Evolutionary conservation across 2,113 vertebrate genomes (phyloP), one percentile per base, ranked within the genome.

Genomic region (Chauna torquata): DNA sequence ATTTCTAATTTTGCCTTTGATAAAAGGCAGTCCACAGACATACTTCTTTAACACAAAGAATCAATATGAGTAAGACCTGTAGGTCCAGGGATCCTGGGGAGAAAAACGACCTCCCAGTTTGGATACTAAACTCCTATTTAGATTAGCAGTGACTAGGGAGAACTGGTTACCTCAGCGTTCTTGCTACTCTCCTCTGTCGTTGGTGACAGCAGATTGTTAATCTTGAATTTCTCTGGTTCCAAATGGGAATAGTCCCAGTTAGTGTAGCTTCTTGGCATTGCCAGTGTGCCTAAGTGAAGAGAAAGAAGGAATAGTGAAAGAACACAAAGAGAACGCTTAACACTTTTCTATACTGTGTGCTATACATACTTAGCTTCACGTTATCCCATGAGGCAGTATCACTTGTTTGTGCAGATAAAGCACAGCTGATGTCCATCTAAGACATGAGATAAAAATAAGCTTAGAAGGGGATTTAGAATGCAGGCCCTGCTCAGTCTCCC

Each of bases 181-280:
- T 94, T 71, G 93, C 55, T 54, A 55, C 34, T 95, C 20, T 81
- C 4, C 28, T 19, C 57, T 78, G 24, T 70, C 62, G 86, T 96
- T 34, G 74, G 59, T 15, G 47, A 58, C 16, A 94, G 42, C 23
- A 97, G n/a, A 50, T 94, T 84, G 86, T 94, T 97, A 79, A 92
- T 95, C 61, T 58, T 86, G 47, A 74, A 88, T 71, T 96, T 77
- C 86, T 96, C 97, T 18, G 70, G 89, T 68, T 98, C 97, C 86
- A 96, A 11, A 28, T 97, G 70, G 5, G 90, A 94, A 69, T 86
- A 97, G 93, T 96, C 50, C 95, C 96, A 97, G 27, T 27, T 66
- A 19, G 28, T 34, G 45, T 90, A 97, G 68, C 91, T 92, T 61
- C 95, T 94, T 34, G 65, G 92, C 55, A 61, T n/a, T 65, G 95